Base-by-base conservation (phyloP, 2,888 invertebrate genomes). In the Polymixis lichenea region DNA sequence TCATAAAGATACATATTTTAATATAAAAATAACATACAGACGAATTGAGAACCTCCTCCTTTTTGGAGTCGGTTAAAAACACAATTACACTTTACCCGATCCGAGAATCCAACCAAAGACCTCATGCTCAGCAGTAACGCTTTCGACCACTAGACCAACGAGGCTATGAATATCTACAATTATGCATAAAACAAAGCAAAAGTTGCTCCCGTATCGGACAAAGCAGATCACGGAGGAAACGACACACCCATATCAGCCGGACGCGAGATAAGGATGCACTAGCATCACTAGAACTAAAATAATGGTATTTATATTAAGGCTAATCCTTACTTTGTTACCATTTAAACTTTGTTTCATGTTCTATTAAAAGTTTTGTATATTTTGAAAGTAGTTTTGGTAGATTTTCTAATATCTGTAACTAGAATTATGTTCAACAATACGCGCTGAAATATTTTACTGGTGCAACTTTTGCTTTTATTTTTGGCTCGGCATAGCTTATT, bases 171-270 rank as follows among this genome's bases (percentile, higher is more conserved):
- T 46, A 17, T 8, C 25, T 7, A 56, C 25, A 15, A 56, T 64
- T 25, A 9, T 77, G 64, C 32, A 78, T 71, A n/a, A 22, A 78
- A 65, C 56, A 64, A 71, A 78, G 17, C 51, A 55, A 2, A 25
- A 53, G 25, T 28, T 64, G 25, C 25, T 58, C 32, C 25, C 58
- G 25, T 78, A 78, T 78, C 78, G 49, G 19, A 28, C 28, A 15
- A 4, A 56, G 5, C 74, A 62, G 80, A 70, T 43, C 43, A 70
- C 78, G 86, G 82, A 90, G 93, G 93, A 94, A 92, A 88, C 90
- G 83, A 75, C 78, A 86, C 67, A 55, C 78, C 77, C 83, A 91
- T 93, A 93, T 92, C 84, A 81, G 75, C 81, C 92, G 94, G 93
- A 93, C 78, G 89, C 72, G 83, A 67, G 53, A 92, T 92, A 92